These are phyloP conservation scores for Allobates femoralis DNA, from an alignment of 2,797 vertebrate species.

Conservation along the genomic window DNA sequence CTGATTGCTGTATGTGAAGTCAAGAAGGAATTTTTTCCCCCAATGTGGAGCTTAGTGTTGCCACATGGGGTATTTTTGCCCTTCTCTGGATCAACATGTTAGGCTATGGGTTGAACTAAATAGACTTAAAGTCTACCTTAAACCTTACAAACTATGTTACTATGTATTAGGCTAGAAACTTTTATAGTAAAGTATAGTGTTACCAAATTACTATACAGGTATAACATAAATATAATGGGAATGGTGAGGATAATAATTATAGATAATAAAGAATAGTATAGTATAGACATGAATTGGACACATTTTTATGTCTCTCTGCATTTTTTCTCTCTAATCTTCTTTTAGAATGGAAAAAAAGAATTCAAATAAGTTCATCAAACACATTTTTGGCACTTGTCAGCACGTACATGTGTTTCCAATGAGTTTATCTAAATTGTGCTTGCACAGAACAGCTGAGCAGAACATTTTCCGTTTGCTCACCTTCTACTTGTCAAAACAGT, in stretches of 20 bases:
- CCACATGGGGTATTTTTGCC: too few relatives aligned
- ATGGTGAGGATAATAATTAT: neutral
- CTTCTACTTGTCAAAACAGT: conserved; percentile 55
- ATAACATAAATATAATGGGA: neutral
- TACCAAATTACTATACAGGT: neutral
- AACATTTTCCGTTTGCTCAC: conserved; percentile 62
- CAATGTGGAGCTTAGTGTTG: too few relatives aligned
- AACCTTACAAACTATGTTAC: too few relatives aligned
- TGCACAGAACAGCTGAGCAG: conserved; percentile 58
- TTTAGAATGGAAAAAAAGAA: conserved; percentile 52
- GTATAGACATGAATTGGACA: neutral
- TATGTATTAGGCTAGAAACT: too few relatives aligned
- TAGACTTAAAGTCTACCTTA: too few relatives aligned
- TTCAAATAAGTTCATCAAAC: conserved; percentile 55
- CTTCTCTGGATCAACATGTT: too few relatives aligned
- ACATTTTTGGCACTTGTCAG: conserved; percentile 57
- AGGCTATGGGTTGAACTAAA: too few relatives aligned
- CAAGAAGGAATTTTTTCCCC: too few relatives aligned
- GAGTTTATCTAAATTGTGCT: conserved; percentile 64
- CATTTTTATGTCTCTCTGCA: neutral
- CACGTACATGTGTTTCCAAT: conserved; percentile 53
- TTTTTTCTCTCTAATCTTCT: conserved; percentile 23
- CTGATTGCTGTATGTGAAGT: too few relatives aligned
- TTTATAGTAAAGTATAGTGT: neutral
- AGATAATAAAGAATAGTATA: too few relatives aligned